Evolutionary conservation across 2,797 vertebrate species (phyloP).

Genomic region (Chromobotia macracanthus): DNA sequence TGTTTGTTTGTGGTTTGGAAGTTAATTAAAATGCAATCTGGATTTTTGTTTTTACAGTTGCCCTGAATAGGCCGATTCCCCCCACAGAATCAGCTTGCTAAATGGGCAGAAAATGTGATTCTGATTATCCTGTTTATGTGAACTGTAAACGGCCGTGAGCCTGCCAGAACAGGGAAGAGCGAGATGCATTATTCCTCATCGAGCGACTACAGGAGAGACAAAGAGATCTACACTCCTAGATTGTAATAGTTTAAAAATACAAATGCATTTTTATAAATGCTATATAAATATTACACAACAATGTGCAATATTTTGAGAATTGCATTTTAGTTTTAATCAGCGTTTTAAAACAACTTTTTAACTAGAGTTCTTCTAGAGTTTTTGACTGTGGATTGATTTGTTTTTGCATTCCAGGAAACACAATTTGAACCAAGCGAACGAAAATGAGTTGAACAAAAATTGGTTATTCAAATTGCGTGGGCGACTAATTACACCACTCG

Average conservation of each 20-base stretch:
- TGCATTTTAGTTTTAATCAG: background rate
- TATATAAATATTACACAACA: background rate
- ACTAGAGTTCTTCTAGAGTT: background rate
- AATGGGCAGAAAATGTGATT: conserved; percentile 65
- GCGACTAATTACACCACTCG: conserved; percentile 68
- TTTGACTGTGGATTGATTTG: background rate
- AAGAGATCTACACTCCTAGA: background rate
- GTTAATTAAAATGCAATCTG: conserved; percentile 81
- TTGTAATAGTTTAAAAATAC: background rate
- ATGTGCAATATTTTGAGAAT: background rate
- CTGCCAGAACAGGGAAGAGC: conserved; percentile 66
- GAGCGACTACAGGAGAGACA: conserved; percentile 36
- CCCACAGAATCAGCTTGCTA: conserved; percentile 44
- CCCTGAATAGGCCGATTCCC: conserved; percentile 64
- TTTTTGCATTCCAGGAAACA: background rate
- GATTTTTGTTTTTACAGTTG: conserved; percentile 78
- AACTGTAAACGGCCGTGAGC: conserved; percentile 69
- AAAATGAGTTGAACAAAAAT: conserved; percentile 56
- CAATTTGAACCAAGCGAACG: background rate
- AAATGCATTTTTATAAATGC: background rate
- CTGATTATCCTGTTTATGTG: conserved; percentile 73
- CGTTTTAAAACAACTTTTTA: background rate
- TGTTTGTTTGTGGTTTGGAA: conserved; percentile 80
- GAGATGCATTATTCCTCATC: conserved; percentile 53
- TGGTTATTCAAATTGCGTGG: conserved; percentile 60